Evolutionary conservation across 2,797 vertebrate genomes (phyloP), one percentile per base, ranked within the genome.

Genomic region (Emys orbicularis): DNA sequence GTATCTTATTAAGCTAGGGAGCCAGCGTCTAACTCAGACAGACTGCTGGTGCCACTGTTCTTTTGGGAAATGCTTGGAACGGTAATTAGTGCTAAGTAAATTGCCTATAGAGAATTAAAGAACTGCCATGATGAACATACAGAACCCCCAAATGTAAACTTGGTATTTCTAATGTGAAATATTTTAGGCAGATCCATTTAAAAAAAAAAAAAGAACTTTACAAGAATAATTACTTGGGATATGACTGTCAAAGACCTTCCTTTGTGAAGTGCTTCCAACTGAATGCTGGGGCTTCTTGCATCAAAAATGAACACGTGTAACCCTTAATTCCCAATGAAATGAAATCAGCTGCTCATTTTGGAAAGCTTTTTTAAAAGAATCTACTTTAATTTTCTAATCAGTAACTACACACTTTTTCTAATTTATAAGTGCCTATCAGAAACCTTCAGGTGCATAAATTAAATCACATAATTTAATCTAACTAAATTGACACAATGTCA

Each of bases 361-460:
- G 44, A 47, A 76, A 76, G 41, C 25, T 27, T 27, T 47, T 83
- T 84, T 90, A 92, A 90, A 96, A 96, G 68, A 92, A 50, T 74
- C 95, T 94, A 85, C 8, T 93, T 96, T 96, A 96, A 92, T 93
- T 95, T 93, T 84, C 87, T 92, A 93, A 88, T 83, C 90, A 77
- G 61, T 90, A 94, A 57, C 47, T 79, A 65, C 4, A 2, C 81
- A 61, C 80, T 93, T 82, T 56, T 72, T n/a, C 7, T 81, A 81
- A 96, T 96, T 96, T 84, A 95, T n/a, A 80, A 86, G 86, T 92
- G 31, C 84, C 79, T 65, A 31, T 97, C 81, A 88, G 93, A 80
- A 77, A 47, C 87, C 0, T 1, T 95, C 94, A 90, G 83, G 81
- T 95, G 74, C 90, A n/a, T 52, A 76, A 90, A 65, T 12, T 3